Base-by-base conservation (phyloP, 2,113 vertebrate species). In the Austrofundulus limnaeus region DNA sequence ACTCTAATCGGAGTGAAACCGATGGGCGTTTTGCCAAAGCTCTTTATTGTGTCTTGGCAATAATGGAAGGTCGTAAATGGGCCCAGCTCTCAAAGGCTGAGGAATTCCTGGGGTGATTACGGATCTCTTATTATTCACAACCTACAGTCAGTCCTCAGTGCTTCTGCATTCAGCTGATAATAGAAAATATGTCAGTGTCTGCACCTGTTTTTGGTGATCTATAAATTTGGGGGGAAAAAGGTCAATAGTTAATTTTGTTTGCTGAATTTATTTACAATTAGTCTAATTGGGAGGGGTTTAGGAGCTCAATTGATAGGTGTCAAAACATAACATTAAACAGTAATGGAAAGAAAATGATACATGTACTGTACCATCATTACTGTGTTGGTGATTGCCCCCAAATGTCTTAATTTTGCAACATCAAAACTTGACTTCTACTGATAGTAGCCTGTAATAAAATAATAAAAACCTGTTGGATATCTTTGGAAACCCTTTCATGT, bases 41-140 rank as follows among this genome's bases (percentile, higher is more conserved):
- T 57, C 50, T 73, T 73, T 67, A 70, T 63, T 55, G 59, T 66
- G 53, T 54, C 62, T 56, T 63, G 53, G 39, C 20, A 9, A 48
- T 60, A 70, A 73, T 66, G 3, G 10, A 58, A 46, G 69, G 58
- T 64, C 72, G 58, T 73, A 75, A 78, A 76, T 61, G 54, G 45
- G 66, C 61, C 61, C 46, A 70, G 61, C 62, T 61, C 58, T 42
- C 12, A 54, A 28, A 56, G 43, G 25, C 67, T 59, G 43, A 61
- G 46, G 72, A 53, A 72, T 78, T 72, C 52, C 67, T 69, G 24
- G 23, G 11, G 51, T 71, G 55, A 77, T 71, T 64, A 65, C 34
- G 46, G 54, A 10, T 46, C 50, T 61, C 37, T 43, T 77, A 55
- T 71, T 66, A 72, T 78, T 72, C 57, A 66, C 45, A n/a, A 77